phyloP scores from a whole-genome alignment of 2,113 vertebrate genomes.

The Dascyllus trimaculatus region DNA sequence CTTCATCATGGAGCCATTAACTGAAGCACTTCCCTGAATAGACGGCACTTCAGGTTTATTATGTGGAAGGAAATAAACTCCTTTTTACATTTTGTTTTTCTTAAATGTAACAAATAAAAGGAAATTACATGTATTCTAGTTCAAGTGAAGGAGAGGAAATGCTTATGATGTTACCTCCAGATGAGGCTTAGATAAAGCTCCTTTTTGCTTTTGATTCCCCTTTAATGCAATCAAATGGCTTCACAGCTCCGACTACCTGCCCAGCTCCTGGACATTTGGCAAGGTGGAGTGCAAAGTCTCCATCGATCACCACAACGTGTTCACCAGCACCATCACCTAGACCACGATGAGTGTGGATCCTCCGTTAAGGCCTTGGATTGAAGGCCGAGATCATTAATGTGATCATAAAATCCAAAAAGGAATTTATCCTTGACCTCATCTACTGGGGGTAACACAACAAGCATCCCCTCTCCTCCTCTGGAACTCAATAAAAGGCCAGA shows the following conservation, averaged over 20 bases:
- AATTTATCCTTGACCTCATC: slow-evolving; percentile 17
- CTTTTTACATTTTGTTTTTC: too few species aligned
- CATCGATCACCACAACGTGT: slow-evolving; percentile 99
- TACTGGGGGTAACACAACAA: slow-evolving; percentile 6
- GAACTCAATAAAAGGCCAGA: slow-evolving; percentile 6
- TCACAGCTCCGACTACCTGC: slow-evolving; percentile 87
- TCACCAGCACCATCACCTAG: slow-evolving; percentile 88
- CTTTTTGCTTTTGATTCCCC: too few species aligned
- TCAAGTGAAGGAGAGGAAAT: too few species aligned
- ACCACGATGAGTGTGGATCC: slow-evolving; percentile 87
- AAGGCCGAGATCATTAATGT: slow-evolving; percentile 98
- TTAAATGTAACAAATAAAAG: neutral
- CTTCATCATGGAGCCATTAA: neutral
- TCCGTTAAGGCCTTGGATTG: slow-evolving; percentile 90
- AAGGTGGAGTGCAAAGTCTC: slow-evolving; percentile 96
- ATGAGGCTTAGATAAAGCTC: too few species aligned
- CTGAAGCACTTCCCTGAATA: neutral
- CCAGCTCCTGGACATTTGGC: slow-evolving; percentile 97
- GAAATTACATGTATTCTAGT: neutral
- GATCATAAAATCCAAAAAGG: slow-evolving; percentile 80
- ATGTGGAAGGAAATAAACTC: too few species aligned
- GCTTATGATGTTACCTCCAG: too few species aligned
- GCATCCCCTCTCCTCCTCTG: slow-evolving; percentile 38
- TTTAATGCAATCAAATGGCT: too few species aligned
- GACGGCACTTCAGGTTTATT: neutral